phyloP scores from a whole-genome alignment of 2,797 vertebrate genomes.

The Macrochelys suwanniensis region DNA sequence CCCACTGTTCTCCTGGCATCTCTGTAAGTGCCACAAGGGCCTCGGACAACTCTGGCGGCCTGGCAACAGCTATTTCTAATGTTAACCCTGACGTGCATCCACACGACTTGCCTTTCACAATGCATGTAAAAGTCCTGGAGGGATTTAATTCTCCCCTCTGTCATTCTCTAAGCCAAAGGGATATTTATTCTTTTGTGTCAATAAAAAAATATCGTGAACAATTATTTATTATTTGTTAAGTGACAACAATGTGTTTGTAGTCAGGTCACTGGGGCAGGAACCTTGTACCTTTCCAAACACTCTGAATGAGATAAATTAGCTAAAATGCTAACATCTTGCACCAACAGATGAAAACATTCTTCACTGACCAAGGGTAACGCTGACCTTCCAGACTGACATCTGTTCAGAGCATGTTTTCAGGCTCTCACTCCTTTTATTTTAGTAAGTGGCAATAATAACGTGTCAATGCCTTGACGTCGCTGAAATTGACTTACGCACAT shows the following conservation, averaged over 20 bases:
- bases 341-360: fast-evolving
- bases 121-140: neutral
- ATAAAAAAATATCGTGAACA: neutral
- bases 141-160: neutral
- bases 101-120: neutral
- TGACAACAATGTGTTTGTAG: neutral
- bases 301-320: neutral
- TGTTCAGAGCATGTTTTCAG: neutral
- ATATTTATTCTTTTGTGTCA: neutral
- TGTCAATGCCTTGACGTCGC: neutral
- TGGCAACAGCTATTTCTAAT: fast-evolving
- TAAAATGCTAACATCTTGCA: fast-evolving
- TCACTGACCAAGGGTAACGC: fast-evolving
- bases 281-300: fast-evolving
- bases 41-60: fast-evolving
- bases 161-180: neutral
- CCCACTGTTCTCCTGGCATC: neutral
- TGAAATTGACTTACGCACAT: neutral
- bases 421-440: fast-evolving
- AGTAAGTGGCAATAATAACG: neutral
- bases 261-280: fast-evolving
- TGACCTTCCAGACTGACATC: neutral
- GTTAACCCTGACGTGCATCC: fast-evolving
- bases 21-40: neutral
- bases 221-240: neutral